Conservation (phyloP, 2,888 invertebrate species). For the Byasa hedistus region DNA sequence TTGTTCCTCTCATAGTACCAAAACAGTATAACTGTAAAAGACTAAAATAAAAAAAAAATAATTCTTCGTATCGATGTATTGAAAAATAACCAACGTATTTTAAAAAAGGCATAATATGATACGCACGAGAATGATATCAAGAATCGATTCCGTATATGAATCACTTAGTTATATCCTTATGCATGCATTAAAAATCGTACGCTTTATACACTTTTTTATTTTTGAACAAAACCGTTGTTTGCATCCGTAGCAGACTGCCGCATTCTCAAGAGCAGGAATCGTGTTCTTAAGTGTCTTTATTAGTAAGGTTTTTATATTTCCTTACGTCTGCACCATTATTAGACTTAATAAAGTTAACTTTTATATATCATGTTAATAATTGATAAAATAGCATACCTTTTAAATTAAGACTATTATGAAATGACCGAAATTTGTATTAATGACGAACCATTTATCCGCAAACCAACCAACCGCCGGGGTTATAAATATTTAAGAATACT, state of each 20-base stretch:
- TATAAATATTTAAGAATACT: slow-evolving; percentile 5
- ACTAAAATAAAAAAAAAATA: too few species aligned
- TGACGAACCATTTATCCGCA: neutral
- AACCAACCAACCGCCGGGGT: neutral
- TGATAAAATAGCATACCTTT: neutral
- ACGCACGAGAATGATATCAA: neutral
- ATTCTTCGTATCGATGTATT: too few species aligned
- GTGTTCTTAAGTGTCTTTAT: neutral
- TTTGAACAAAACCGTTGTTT: slow-evolving; percentile 1
- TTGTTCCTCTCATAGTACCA: too few species aligned
- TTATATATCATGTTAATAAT: neutral
- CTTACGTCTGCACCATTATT: neutral
- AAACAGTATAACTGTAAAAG: too few species aligned
- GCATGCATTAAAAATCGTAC: slow-evolving; percentile 1
- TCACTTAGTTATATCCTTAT: slow-evolving; percentile 5
- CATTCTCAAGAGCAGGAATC: slow-evolving; percentile 25
- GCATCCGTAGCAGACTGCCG: slow-evolving; percentile 16
- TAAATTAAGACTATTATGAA: neutral
- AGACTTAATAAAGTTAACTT: neutral
- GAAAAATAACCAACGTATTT: too few species aligned
- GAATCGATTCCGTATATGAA: slow-evolving; percentile 14
- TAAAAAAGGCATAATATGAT: too few species aligned
- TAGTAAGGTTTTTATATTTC: slow-evolving; percentile 1
- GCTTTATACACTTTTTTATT: slow-evolving; percentile 10
- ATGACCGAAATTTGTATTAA: neutral